Conservation (phyloP, 2,888 invertebrate genomes). For the Polyommatus iphigenia region DNA sequence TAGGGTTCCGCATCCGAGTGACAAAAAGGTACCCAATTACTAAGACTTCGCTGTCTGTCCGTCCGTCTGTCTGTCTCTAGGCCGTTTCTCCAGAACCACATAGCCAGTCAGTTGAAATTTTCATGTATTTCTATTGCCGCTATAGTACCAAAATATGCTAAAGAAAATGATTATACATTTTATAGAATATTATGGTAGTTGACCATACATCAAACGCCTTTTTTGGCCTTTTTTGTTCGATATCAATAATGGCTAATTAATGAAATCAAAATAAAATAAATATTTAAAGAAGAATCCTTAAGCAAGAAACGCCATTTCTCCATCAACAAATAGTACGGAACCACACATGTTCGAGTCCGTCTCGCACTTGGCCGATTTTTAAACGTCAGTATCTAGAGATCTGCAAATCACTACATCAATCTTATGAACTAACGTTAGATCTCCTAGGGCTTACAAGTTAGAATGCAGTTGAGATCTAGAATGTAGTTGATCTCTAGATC, state of each 20-base stretch:
- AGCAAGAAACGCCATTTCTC: not conserved
- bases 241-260: too few species aligned
- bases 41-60: not conserved
- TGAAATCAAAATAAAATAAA: too few species aligned
- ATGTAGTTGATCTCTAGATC: constrained; percentile 13
- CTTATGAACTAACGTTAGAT: constrained; percentile 4
- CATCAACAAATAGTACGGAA: not conserved
- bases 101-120: not conserved
- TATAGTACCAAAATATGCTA: not conserved
- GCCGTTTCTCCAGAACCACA: not conserved
- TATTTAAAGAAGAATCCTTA: too few species aligned
- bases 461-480: constrained; percentile 8
- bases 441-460: constrained; percentile 1
- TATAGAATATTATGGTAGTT: too few species aligned
- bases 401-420: constrained; percentile 26
- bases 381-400: constrained; percentile 5
- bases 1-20: not conserved
- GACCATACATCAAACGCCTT: not conserved
- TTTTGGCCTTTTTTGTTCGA: too few species aligned
- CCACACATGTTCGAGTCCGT: not conserved
- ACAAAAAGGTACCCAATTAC: too few species aligned
- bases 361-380: not conserved
- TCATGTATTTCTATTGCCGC: not conserved
- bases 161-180: not conserved
- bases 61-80: not conserved